Evolutionary conservation across 2,888 invertebrate genomes (phyloP), one percentile per base, ranked within the genome.

Genomic region (Chesias legatella): DNA sequence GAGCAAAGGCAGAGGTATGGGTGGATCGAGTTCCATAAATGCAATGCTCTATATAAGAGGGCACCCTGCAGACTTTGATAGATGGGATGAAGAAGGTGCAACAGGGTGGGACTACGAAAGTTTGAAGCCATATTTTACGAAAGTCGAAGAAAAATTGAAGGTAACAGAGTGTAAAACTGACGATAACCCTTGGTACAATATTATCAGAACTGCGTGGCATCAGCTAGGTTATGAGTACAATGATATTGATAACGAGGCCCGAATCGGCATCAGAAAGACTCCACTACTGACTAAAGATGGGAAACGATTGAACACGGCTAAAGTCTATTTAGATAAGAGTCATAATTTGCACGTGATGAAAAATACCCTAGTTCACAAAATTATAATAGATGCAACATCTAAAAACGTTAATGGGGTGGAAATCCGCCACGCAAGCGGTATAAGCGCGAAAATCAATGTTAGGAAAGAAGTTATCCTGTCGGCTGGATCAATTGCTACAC

Each of bases 1-100:
- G 92, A 89, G 91, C 17, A 88, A 92, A 40, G 94, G 94, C 0
- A 92, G 91, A 60, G 85, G 89, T 40, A 75, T 92, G 58, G 92
- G 92, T 27, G 92, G 92, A 3, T 89, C 89, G 0, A 90, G 90
- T 35, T 82, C 88, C 1, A 77, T 91, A 17, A 92, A 92, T 60
- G 91, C 88, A 17, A 91, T 91, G 89, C 72, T 92, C 27, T 91
- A 91, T 57, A 73, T 91, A 3, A 82, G 90, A 32, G 92, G 91
- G 0, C 89, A 88, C 53, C 74, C 69, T 0, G 59, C 67, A 3
- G 91, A 91, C 55, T 92, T 86, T 48, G 73, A 89, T 28, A 65
- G 73, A 30, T 92, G 92, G 92, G 75, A 82, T 28, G 60, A 63
- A 0, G 55, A 71, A 17, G 90, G 90, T 7, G 90, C 90, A 47